Evolutionary conservation across 2,888 invertebrate species (phyloP), one percentile per base, ranked within the genome.

Genomic region (Girardia tigrina): DNA sequence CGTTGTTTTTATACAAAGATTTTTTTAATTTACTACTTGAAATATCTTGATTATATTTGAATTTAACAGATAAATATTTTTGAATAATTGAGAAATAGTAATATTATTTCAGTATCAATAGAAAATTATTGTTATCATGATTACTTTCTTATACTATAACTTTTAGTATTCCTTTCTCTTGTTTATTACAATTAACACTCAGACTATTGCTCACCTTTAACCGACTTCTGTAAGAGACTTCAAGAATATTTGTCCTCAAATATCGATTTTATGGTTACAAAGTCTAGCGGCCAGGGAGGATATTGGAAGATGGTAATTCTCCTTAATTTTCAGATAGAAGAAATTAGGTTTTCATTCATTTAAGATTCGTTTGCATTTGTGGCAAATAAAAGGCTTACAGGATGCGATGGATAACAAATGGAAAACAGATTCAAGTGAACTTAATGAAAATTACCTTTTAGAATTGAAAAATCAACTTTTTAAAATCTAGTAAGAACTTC

Each of bases 371-470:
- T 56, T 56, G n/a, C 89, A 90, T 81, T 89, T 90, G 81, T 87
- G 87, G 26, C 92, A 92, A 86, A 85, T 91, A 77, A 88, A 88
- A 80, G 92, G 92, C 0, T 84, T 92, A 74, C 88, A 87, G 79
- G 88, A 88, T 74, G 92, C 91, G 1, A 91, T 89, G 87, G 87
- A 87, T 2, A 79, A 78, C 23, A 73, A 72, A 6, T 56, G 56
- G 56, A 56, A n/a, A n/a, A 56, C 8, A 6, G 6, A 8, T 20
- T 56, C 56, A 56, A 56, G 2, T 6, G 56, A 56, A 56, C n/a
- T 56, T 56, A 56, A 56, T 56, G 56, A 56, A 56, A 56, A 56
- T 56, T 56, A 56, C 23, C n/a, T 56, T n/a, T 20, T n/a, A 8
- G 2, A 56, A 56, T 56, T 56, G 56, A 56, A 56, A 56, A n/a